Evolutionary conservation across 2,113 vertebrate genomes (phyloP), one percentile per base, ranked within the genome.

Genomic region (Apodemus speciosus): DNA sequence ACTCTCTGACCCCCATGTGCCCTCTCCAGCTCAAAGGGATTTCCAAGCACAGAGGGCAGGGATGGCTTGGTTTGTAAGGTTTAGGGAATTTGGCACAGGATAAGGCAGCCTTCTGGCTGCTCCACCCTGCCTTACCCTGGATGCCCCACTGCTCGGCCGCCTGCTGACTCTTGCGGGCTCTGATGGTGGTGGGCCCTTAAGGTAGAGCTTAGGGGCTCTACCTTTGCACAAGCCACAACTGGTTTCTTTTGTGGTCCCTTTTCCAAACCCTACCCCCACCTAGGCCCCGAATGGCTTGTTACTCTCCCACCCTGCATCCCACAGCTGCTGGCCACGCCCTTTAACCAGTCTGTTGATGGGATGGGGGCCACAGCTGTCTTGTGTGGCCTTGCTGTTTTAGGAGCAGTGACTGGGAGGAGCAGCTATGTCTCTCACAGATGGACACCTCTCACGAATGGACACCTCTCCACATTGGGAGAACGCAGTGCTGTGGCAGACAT

Each of bases 11-110:
- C 32, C 95, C 90, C 94, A 89, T 90, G 94, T 98, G 95, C 64
- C 88, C 97, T 96, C 79, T 92, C 0, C 51, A 92, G 91, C 96
- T 97, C 96, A 97, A 97, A 97, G 95, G 81, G 95, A 91, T 95
- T 96, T 97, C 95, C 91, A 93, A 96, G 88, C 92, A 91, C 92
- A 95, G 94, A 95, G 91, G 92, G 86, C 94, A 93, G 94, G 93
- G 91, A 38, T 20, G 0, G 87, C 5, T 1, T 25, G 91, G 94
- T 83, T 92, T 71, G 4, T 0, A 10, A 80, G 60, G 87, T 75
- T 80, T 32, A 16, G 91, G 91, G 95, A 90, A 94, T 94, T 90
- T 79, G 91, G 87, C 62, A 58, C n/a, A 68, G 1, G 13, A 38
- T 85, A 56, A 43, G 27, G 49, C 66, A 68, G 93, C 71, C 81